Evolutionary conservation across 2,888 invertebrate genomes (phyloP), one percentile per base, ranked within the genome.

Genomic region (Temnothorax rugatulus): DNA sequence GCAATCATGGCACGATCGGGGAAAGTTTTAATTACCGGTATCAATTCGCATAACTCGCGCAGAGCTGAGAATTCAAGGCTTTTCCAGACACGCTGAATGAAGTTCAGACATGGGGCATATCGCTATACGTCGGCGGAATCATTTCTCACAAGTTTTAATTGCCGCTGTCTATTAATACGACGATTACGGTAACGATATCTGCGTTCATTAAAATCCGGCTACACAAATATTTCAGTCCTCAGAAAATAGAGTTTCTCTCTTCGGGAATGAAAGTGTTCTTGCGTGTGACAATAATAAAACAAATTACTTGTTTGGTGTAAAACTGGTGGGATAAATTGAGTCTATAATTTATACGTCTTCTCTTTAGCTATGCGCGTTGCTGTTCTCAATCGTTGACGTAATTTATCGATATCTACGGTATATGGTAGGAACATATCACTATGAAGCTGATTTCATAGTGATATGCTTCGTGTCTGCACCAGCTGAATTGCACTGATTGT

Each of bases 401-500:
- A 91, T 89, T 91, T 90, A 88, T 90, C 87, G 89, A 86, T 87
- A 90, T 85, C 89, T 81, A 84, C 79, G 71, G 82, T 83, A 84
- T 84, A 85, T 21, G 61, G 50, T 66, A n/a, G 11, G 34, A 64
- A 73, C 57, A 73, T 84, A 83, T 73, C 47, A 71, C 38, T 66
- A 34, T 82, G 85, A 77, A 76, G 87, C 79, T 85, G 83, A 89
- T 92, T 92, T 91, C 88, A 88, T 84, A 89, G 83, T 86, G 90
- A 91, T 90, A 90, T 82, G 90, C 89, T 83, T 84, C 85, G 87
- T 86, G 87, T 85, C 86, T 88, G 85, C 86, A 81, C 83, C 90
- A 88, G 89, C 89, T 93, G 92, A 93, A 93, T 93, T 90, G 93
- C 91, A 89, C 93, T 93, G 93, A 93, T 93, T 93, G 92, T 92